phyloP scores from a whole-genome alignment of 92 coral and sea anemone genomes.

The Porites divaricata region DNA sequence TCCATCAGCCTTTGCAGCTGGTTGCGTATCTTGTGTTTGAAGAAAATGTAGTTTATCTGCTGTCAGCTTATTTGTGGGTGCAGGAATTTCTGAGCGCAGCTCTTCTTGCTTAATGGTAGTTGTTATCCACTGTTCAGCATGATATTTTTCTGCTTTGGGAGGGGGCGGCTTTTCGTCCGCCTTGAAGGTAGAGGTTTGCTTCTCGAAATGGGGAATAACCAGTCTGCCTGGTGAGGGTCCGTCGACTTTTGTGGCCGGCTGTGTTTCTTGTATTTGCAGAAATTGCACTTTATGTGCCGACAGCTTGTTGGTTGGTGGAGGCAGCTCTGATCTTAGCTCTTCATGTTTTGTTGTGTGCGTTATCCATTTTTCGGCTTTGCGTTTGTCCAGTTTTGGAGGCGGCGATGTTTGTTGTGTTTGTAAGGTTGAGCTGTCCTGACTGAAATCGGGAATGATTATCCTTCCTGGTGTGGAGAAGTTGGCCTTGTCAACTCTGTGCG shows the following conservation, averaged over 20 bases:
- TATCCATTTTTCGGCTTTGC: neutral
- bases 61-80: constrained; percentile 3
- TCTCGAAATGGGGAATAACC: neutral
- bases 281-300: neutral
- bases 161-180: neutral
- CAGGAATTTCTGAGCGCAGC: constrained; percentile 1
- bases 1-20: neutral
- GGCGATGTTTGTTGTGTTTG: neutral
- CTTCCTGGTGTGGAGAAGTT: neutral
- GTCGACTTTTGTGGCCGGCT: neutral
- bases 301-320: neutral
- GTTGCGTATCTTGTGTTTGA: neutral
- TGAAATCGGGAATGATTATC: neutral
- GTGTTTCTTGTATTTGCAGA: neutral
- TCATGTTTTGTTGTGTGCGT: neutral
- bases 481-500: neutral
- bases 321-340: constrained; percentile 2
- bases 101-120: neutral
- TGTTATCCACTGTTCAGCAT: constrained; percentile 12
- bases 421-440: neutral
- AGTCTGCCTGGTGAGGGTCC: neutral
- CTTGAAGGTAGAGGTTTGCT: neutral
- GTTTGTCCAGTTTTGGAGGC: constrained; percentile 5
- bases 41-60: constrained; percentile 3
- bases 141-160: neutral